Conservation (phyloP, 2,888 invertebrate genomes). For the Scaptomyza cyrtandrae region DNA sequence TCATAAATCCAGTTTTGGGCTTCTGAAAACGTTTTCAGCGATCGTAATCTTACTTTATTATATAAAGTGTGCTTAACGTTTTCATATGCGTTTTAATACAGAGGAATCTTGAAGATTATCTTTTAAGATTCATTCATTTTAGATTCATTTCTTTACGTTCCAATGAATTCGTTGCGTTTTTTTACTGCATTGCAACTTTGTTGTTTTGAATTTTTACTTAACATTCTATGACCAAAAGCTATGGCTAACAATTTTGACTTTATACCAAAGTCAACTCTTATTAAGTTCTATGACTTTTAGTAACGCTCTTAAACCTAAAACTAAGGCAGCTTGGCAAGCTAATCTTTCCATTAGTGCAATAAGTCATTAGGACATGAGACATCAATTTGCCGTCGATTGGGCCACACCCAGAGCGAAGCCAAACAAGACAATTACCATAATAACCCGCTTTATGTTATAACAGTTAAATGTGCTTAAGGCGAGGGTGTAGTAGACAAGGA, state of each 20-base stretch:
- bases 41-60: constrained; percentile 11
- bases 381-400: constrained; percentile 37
- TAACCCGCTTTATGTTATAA: constrained; percentile 46
- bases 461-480: neutral
- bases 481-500: neutral
- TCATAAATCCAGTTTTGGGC: constrained; percentile 43
- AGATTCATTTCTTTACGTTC: no score
- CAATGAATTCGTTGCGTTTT: neutral
- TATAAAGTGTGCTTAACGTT: constrained; percentile 3
- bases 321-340: constrained; percentile 4
- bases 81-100: constrained; percentile 4
- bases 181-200: neutral
- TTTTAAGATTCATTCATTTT: neutral
- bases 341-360: constrained; percentile 39
- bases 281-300: neutral
- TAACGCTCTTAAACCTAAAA: neutral
- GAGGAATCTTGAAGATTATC: neutral
- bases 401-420: constrained; percentile 34
- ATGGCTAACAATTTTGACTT: neutral
- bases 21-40: constrained; percentile 18
- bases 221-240: neutral
- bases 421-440: constrained; percentile 66
- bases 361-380: constrained; percentile 12
- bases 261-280: neutral
- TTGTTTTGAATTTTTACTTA: neutral